Evolutionary conservation across 2,888 invertebrate species (phyloP).

Genomic region (Lasioglossum lativentre): DNA sequence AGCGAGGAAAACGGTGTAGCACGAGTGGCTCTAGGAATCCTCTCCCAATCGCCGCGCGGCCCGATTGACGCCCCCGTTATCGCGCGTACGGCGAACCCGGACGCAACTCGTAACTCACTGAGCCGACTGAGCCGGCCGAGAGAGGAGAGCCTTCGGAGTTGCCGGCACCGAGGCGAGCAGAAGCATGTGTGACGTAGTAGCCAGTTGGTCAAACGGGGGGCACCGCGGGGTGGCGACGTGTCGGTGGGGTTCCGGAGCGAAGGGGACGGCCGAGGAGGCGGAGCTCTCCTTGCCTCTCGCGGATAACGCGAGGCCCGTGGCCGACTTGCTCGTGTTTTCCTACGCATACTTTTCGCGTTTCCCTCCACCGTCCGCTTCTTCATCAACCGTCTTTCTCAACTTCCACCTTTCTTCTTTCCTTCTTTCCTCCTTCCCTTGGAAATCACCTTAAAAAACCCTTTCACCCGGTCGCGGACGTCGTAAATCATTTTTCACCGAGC

Average conservation of each 20-base stretch:
- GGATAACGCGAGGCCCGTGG: slow-evolving; percentile 52
- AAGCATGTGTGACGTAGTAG: slow-evolving; percentile 81
- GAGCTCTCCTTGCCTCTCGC: slow-evolving; percentile 77
- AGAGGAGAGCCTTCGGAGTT: slow-evolving; percentile 71
- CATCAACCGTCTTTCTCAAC: not conserved
- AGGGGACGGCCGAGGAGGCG: slow-evolving; percentile 82
- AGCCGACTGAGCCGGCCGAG: slow-evolving; percentile 72
- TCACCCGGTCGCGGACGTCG: not conserved
- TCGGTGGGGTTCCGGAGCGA: slow-evolving; percentile 84
- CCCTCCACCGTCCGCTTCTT: not conserved
- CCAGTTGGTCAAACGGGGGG: slow-evolving; percentile 77
- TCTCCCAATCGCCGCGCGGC: slow-evolving; percentile 73
- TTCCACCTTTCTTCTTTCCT: not conserved
- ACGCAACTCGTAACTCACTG: slow-evolving; percentile 80
- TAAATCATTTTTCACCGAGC: not conserved
- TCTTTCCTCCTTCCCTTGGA: not conserved
- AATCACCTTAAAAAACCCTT: not conserved
- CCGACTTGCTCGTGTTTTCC: slow-evolving; percentile 29
- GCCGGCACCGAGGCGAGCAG: slow-evolving; percentile 76
- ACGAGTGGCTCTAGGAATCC: slow-evolving; percentile 66
- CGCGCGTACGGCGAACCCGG: slow-evolving; percentile 76
- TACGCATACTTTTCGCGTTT: slow-evolving; percentile 28
- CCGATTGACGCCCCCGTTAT: slow-evolving; percentile 78
- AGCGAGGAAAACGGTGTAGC: slow-evolving; percentile 44
- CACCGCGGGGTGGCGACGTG: slow-evolving; percentile 70